Base-by-base conservation (phyloP, 1,140 invertebrate species). In the Bemisia tabaci region DNA sequence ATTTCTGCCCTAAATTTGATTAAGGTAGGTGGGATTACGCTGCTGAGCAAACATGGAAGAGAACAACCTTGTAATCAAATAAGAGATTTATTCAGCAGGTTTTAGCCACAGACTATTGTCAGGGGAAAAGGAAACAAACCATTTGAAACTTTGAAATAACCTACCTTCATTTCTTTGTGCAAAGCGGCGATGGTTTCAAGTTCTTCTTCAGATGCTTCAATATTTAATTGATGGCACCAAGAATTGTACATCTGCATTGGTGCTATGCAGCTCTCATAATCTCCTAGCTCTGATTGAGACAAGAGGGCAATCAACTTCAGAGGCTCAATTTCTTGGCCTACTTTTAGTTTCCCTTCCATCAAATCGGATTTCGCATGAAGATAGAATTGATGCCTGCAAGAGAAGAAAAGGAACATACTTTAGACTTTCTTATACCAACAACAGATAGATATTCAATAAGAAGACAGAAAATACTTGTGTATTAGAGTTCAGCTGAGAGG, bases 321-420 rank as follows among this genome's bases (percentile, higher is more conserved):
- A n/a, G 85, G 83, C n/a, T 83, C 82, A 68, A 82, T 79, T 79
- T 85, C 84, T 70, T 89, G 85, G 1, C 81, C 77, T 2, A 86
- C 83, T 17, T 85, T 82, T 12, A 91, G 77, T 63, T 85, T 81
- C 1, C 85, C 86, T 72, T 90, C 86, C 26, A 85, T 77, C 26
- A 94, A 78, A 72, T 91, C 88, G 1, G 86, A 77, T 70, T 85
- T 83, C 0, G 89, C 87, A 75, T 93, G 87, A 24, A 91, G 81
- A 74, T 90, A 94, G 76, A 93, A 93, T 73, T 90, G 84, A 76
- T 92, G 88, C 65, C 86, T 86, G 77, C 67, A 78, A 80, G 71
- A 70, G 73, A 65, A 75, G 26, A 39, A 71, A 5, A 27, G 27
- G 17, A 65, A 17, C 9, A 17, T 23, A 61, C 27, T 65, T 22